phyloP scores from a whole-genome alignment of 2,797 vertebrate genomes.

The Urophycis tenuis region DNA sequence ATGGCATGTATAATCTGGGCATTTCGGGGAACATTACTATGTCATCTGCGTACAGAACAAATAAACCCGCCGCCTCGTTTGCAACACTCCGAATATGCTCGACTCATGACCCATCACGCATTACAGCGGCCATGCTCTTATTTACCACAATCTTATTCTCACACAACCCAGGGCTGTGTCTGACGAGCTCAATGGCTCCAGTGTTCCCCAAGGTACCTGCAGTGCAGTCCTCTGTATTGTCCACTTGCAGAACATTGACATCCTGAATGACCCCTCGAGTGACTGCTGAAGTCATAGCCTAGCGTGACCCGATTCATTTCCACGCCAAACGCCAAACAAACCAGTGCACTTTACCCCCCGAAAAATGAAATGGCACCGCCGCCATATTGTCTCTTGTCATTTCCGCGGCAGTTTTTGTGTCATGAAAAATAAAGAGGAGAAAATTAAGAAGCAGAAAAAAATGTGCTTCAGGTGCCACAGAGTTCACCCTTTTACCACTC shows the following conservation, averaged over 20 bases:
- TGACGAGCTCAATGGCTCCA: too few relatives aligned
- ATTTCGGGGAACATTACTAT: too few relatives aligned
- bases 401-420: slow-evolving; percentile 95
- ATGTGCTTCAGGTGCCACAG: slow-evolving; percentile 88
- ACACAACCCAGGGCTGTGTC: too few relatives aligned
- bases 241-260: slow-evolving; percentile 18
- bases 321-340: slow-evolving; percentile 64
- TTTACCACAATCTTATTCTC: too few relatives aligned
- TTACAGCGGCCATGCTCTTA: too few relatives aligned
- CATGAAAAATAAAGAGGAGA: slow-evolving; percentile 76
- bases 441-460: slow-evolving; percentile 4
- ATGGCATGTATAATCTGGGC: too few relatives aligned
- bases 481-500: slow-evolving; percentile 69
- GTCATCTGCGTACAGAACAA: too few relatives aligned
- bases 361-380: slow-evolving; percentile 76
- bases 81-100: too few relatives aligned
- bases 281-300: slow-evolving; percentile 59
- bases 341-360: slow-evolving; percentile 64
- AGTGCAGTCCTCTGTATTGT: background rate
- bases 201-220: too few relatives aligned
- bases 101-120: too few relatives aligned
- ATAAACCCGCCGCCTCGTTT: too few relatives aligned
- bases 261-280: slow-evolving; percentile 41
- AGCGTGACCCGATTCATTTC: slow-evolving; percentile 74
- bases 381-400: slow-evolving; percentile 95